Evolutionary conservation across 2,888 invertebrate species (phyloP).

Genomic region (Caenorhabditis panamensis): DNA sequence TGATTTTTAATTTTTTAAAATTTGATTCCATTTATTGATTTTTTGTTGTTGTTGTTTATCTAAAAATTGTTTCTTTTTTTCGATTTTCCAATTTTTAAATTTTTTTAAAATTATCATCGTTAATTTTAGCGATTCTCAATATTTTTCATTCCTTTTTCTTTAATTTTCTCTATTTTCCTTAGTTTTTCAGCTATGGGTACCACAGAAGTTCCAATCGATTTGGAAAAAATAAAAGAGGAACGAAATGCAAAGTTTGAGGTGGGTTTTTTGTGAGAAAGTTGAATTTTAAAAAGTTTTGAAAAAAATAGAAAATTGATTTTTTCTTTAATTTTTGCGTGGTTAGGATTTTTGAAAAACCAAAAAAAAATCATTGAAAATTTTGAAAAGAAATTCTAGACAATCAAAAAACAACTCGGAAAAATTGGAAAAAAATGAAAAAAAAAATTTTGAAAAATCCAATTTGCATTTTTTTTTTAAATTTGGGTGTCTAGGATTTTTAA

Average conservation of each 20-base stretch:
- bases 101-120: not conserved
- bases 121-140: too few species aligned
- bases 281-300: not conserved
- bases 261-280: not conserved
- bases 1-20: slow-evolving; percentile 1
- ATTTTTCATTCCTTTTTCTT: not conserved
- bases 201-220: not conserved
- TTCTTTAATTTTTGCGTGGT: too few species aligned
- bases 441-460: too few species aligned
- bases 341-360: too few species aligned
- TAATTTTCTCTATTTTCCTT: too few species aligned
- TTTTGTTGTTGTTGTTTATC: not conserved
- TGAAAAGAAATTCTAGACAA: too few species aligned
- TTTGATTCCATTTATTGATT: not conserved
- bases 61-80: not conserved
- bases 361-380: too few species aligned
- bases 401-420: too few species aligned
- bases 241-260: not conserved
- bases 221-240: not conserved
- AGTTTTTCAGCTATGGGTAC: not conserved
- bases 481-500: too few species aligned
- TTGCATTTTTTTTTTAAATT: too few species aligned
- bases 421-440: too few species aligned
- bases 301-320: not conserved
- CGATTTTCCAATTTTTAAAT: too few species aligned